A percentile compares a stretch with the other conserved stretches of the same genome.
These are phyloP conservation scores for Merluccius polli DNA, from an alignment of 2,797 vertebrate genomes.

Conservation along the genomic window DNA sequence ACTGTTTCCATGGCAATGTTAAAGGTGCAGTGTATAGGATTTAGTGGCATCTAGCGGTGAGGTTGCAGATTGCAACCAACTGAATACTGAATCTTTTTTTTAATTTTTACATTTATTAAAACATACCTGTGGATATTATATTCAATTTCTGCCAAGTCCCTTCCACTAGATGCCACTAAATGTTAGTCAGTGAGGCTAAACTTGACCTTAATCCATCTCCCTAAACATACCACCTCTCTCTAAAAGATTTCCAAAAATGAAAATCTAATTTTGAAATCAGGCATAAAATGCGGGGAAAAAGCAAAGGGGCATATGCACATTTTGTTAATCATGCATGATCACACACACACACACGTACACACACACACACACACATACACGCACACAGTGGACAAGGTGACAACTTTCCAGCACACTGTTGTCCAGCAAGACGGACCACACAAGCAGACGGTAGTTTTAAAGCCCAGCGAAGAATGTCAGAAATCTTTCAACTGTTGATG, in stretches of 20 bases:
- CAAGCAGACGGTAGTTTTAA: slow-evolving; percentile 44
- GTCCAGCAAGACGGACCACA: slow-evolving; percentile 54
- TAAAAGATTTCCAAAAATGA: not conserved
- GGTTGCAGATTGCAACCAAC: too few relatives aligned
- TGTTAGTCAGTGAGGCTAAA: not conserved
- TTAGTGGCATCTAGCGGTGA: too few relatives aligned
- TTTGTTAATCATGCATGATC: not conserved
- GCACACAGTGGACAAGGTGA: not conserved
- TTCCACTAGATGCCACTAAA: too few relatives aligned
- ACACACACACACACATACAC: not conserved
- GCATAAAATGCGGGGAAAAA: not conserved
- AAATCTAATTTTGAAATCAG: not conserved
- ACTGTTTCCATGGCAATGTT: not conserved
- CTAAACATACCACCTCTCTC: not conserved
- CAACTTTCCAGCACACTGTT: not conserved
- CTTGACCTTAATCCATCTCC: not conserved
- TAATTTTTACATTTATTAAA: too few relatives aligned
- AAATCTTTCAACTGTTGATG: slow-evolving; percentile 52
- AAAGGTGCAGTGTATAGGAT: too few relatives aligned
- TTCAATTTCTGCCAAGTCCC: too few relatives aligned
- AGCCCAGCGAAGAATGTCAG: slow-evolving; percentile 51
- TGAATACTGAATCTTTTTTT: too few relatives aligned
- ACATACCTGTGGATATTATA: too few relatives aligned
- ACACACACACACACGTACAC: not conserved
- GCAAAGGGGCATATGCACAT: not conserved